Evolutionary conservation across 2,113 vertebrate species (phyloP).

Genomic region (Campylomormyrus numenius): DNA sequence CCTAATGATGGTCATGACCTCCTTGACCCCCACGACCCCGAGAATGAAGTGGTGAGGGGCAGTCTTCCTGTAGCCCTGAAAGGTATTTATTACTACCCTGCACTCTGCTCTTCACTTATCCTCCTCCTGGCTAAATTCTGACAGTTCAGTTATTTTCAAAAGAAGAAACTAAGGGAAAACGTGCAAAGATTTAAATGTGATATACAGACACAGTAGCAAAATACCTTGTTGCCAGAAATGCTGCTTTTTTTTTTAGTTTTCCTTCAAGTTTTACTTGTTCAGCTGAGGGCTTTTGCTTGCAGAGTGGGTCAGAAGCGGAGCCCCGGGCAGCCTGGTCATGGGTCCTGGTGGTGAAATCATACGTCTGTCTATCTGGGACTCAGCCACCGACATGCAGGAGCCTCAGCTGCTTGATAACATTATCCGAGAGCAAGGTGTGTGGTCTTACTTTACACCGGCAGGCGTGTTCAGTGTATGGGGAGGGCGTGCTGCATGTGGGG

Average conservation of each 20-base stretch:
- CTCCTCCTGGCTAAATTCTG: neutral
- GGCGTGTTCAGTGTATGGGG: neutral
- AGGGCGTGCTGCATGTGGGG: neutral
- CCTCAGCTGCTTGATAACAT: slow-evolving; percentile 24
- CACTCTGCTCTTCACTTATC: neutral
- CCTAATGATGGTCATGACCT: slow-evolving; percentile 22
- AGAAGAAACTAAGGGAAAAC: neutral
- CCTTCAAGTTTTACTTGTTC: neutral
- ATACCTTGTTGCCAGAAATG: neutral
- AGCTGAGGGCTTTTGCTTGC: slow-evolving; percentile 8
- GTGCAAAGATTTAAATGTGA: neutral
- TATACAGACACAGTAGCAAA: neutral
- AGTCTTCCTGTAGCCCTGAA: slow-evolving; percentile 48
- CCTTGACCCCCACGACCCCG: neutral
- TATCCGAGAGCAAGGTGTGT: slow-evolving; percentile 38
- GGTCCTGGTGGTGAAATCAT: slow-evolving; percentile 58
- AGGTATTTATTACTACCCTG: slow-evolving; percentile 40
- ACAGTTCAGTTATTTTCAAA: neutral
- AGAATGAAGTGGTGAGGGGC: slow-evolving; percentile 15
- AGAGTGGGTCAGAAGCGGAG: slow-evolving; percentile 48
- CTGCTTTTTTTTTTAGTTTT: neutral
- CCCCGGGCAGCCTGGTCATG: slow-evolving; percentile 48
- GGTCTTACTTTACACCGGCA: neutral
- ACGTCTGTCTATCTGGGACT: slow-evolving; percentile 46
- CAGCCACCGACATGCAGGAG: slow-evolving; percentile 24